These are phyloP conservation scores for Cryptocephalus primarius DNA, from an alignment of 2,888 invertebrate species.

Conservation along the genomic window DNA sequence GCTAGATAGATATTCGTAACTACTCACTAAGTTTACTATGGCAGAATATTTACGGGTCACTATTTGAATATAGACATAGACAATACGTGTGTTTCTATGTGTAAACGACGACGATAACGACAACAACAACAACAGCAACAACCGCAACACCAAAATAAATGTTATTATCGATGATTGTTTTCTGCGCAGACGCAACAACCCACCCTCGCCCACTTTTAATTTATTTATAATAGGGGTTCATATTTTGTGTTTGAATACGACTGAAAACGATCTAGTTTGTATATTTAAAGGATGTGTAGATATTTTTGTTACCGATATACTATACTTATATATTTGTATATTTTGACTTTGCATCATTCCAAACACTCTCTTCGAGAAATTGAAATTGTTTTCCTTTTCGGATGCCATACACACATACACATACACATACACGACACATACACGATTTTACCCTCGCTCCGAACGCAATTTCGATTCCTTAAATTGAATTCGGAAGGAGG, in stretches of 20 bases:
- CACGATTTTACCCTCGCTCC: no score
- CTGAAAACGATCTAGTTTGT: constrained; percentile 18
- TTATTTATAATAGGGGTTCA: no score
- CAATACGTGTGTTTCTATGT: constrained; percentile 14
- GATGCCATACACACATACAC: no score
- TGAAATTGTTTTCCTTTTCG: constrained; percentile 1
- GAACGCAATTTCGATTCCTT: no score
- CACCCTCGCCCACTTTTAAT: no score
- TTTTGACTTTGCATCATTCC: constrained; percentile 17
- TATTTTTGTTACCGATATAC: constrained; percentile 19
- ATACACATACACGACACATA: no score
- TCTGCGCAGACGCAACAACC: no score
- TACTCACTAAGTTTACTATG: constrained; percentile 20
- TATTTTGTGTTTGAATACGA: constrained; percentile 10
- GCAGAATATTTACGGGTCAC: constrained; percentile 31
- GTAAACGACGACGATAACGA: no score
- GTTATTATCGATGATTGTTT: no score
- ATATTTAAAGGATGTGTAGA: constrained; percentile 14
- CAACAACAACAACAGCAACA: no score
- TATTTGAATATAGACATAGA: constrained; percentile 15
- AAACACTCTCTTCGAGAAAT: constrained; percentile 5
- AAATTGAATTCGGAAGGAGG: no score
- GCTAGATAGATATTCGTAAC: constrained; percentile 15
- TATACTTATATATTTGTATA: constrained; percentile 8
- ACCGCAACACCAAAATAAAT: no score